Base-by-base conservation (phyloP, 2,113 vertebrate genomes). In the Limanda limanda region DNA sequence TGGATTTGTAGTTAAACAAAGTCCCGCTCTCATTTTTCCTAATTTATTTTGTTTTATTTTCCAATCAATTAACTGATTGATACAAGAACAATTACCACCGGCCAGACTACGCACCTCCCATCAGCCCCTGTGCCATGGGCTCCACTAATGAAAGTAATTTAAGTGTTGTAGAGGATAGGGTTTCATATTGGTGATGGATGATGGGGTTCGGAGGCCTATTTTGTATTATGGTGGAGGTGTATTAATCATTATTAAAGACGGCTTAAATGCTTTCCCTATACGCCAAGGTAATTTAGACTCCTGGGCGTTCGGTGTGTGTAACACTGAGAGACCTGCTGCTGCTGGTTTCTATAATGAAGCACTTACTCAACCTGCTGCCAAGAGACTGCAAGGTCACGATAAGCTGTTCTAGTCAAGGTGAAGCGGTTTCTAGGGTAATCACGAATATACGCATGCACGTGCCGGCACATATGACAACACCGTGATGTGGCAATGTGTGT, bases 191-290 rank as follows among this genome's bases (percentile, higher is more conserved):
- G 72, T 91, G 90, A 92, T 91, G 74, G 88, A 92, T 88, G 88
- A 48, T 7, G 52, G 68, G 79, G 76, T 80, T 76, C 56, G 57
- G 65, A 57, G 75, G 63, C 70, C 85, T 77, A 81, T 86, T 91
- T 86, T 79, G 78, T 78, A 78, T 88, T 74, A 76, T 51, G 42
- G 72, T 85, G 61, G 61, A 68, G 86, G 86, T 76, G 48, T 79
- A 92, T 93, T 91, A 85, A 91, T 93, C 90, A 92, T 87, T 88
- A 89, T 93, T 91, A 90, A 92, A 83, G 85, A 74, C 13, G 18
- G 51, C 71, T 85, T 86, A 90, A 90, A 90, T 83, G 83, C 76
- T 84, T 89, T 86, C 71, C 85, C 81, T 82, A 66, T 83, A 77
- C 21, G 55, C 67, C 81, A 70, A 78, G 78, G 79, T 88, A 86